Conservation (phyloP, 2,113 vertebrate species). For the Varanus salvator region DNA sequence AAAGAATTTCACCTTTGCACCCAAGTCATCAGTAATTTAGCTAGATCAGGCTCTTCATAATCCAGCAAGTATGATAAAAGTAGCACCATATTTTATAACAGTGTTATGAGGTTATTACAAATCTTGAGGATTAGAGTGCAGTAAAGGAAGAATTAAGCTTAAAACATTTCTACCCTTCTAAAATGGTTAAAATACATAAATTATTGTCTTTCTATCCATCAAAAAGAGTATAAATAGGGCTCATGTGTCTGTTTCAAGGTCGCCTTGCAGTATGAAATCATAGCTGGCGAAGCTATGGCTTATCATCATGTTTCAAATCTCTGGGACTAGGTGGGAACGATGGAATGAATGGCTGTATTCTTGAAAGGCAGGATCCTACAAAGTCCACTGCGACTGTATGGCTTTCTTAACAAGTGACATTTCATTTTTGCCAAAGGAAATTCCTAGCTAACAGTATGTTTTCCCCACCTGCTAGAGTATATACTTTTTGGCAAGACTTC, state of each 20-base stretch:
- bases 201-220: neutral
- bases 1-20: neutral
- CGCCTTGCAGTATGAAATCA: neutral
- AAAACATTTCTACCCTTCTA: neutral
- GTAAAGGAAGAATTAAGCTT: neutral
- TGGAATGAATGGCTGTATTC: neutral
- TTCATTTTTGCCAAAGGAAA: constrained; percentile 11
- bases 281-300: neutral
- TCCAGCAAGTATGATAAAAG: neutral
- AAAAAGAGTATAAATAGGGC: neutral
- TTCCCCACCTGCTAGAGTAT: neutral
- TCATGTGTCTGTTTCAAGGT: neutral
- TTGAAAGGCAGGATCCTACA: neutral
- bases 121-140: neutral
- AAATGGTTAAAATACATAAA: neutral
- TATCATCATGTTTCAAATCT: neutral
- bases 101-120: neutral
- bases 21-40: neutral
- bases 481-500: neutral
- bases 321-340: neutral
- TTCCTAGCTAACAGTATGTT: neutral
- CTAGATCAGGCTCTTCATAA: neutral
- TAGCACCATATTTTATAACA: neutral
- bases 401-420: neutral
- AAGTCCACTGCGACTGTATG: neutral